A percentile compares a stretch with the other conserved stretches of the same genome.
These are phyloP conservation scores for Apotomis betuletana DNA, from an alignment of 2,888 invertebrate species.

Conservation along the genomic window DNA sequence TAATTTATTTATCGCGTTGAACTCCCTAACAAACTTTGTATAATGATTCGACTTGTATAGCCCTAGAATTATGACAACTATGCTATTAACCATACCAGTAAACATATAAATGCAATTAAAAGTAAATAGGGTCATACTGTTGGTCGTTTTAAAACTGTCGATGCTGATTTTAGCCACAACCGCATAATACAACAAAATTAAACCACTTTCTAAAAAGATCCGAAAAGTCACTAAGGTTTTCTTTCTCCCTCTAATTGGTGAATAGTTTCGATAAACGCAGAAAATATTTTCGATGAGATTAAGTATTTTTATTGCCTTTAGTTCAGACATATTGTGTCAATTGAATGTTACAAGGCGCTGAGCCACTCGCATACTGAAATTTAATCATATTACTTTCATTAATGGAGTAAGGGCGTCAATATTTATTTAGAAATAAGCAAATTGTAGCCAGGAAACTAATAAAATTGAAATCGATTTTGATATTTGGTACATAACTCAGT, in stretches of 20 bases:
- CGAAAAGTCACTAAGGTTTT: not conserved
- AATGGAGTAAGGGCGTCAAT: no score
- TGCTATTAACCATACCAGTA: not conserved
- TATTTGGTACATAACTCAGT: no score
- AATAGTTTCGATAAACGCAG: slow-evolving; percentile 15
- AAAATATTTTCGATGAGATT: slow-evolving; percentile 1
- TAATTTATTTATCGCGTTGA: not conserved
- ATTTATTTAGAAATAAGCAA: no score
- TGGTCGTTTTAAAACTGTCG: not conserved
- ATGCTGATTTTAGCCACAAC: not conserved
- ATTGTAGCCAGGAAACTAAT: no score
- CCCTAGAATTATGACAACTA: not conserved
- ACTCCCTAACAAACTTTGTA: not conserved
- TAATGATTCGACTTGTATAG: not conserved
- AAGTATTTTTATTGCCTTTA: slow-evolving; percentile 2
- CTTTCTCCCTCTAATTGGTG: not conserved
- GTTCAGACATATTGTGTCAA: not conserved
- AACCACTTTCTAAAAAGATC: not conserved
- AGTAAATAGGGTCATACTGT: not conserved
- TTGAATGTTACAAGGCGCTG: not conserved
- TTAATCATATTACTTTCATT: not conserved
- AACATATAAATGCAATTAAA: not conserved
- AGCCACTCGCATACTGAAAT: not conserved
- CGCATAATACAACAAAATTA: not conserved
- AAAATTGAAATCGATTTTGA: no score